These are phyloP conservation scores for Hesperophylax magnus DNA, from an alignment of 1,140 invertebrate genomes.

Conservation along the genomic window DNA sequence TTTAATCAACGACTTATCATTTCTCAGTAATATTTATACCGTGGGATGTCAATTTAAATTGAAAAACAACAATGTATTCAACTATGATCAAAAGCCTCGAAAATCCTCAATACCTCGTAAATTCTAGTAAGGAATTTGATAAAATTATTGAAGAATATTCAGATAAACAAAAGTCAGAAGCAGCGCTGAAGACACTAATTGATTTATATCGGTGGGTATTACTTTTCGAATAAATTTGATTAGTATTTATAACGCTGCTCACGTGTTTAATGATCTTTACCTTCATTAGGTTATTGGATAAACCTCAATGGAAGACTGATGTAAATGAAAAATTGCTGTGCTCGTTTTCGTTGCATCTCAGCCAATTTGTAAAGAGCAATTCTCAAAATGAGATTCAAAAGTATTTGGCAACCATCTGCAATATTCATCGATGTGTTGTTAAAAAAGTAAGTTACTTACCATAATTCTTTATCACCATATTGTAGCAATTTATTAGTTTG, in stretches of 20 bases:
- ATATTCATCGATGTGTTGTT: conserved; percentile 38
- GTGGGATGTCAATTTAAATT: no score
- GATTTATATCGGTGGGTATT: conserved; percentile 22
- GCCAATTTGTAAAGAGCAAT: conserved; percentile 32
- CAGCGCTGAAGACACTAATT: conserved; percentile 18
- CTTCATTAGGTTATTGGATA: conserved; percentile 25
- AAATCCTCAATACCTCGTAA: conserved; percentile 1
- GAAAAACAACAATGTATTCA: neutral
- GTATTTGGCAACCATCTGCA: conserved; percentile 40
- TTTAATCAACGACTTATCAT: no score
- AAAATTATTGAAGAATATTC: neutral
- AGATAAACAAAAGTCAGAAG: conserved; percentile 28
- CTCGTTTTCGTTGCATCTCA: conserved; percentile 6
- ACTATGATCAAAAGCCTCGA: neutral
- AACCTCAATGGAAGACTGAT: conserved; percentile 24
- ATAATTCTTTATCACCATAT: neutral
- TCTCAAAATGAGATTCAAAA: conserved; percentile 36
- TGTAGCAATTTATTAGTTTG: neutral
- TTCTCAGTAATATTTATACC: no score
- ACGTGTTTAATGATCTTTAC: neutral
- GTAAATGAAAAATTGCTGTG: conserved; percentile 22
- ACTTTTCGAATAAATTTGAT: conserved; percentile 9
- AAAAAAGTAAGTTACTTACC: conserved; percentile 34
- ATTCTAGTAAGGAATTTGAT: conserved; percentile 14
- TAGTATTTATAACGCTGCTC: neutral